Evolutionary conservation across 2,113 vertebrate species (phyloP).

Genomic region (Manacus vitellinus): DNA sequence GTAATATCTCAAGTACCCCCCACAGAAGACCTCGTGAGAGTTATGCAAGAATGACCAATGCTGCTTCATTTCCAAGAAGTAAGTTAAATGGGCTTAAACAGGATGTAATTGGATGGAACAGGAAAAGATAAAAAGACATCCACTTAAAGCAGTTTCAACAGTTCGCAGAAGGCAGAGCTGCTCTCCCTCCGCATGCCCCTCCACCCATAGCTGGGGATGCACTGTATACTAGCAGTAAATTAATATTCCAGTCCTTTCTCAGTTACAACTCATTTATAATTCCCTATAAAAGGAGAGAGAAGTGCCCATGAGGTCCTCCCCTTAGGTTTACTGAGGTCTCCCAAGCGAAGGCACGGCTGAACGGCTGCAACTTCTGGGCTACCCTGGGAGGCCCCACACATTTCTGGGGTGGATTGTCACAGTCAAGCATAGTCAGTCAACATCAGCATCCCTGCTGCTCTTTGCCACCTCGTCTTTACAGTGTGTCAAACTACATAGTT

Average conservation of each 20-base stretch:
- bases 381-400: background rate
- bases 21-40: background rate
- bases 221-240: background rate
- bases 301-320: background rate
- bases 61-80: background rate
- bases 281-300: background rate
- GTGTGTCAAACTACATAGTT: background rate
- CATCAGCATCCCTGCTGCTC: background rate
- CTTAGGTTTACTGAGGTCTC: background rate
- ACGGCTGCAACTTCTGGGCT: background rate
- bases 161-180: background rate
- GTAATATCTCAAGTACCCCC: background rate
- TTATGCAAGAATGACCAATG: background rate
- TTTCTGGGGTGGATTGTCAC: background rate
- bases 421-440: background rate
- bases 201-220: background rate
- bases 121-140: background rate
- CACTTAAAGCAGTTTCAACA: background rate
- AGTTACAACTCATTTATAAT: background rate
- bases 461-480: background rate
- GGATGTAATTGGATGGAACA: background rate
- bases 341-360: background rate
- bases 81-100: background rate
- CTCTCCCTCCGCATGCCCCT: background rate
- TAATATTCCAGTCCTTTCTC: background rate